These are phyloP conservation scores for Vultur gryphus DNA, from an alignment of 2,797 vertebrate species.

Conservation along the genomic window DNA sequence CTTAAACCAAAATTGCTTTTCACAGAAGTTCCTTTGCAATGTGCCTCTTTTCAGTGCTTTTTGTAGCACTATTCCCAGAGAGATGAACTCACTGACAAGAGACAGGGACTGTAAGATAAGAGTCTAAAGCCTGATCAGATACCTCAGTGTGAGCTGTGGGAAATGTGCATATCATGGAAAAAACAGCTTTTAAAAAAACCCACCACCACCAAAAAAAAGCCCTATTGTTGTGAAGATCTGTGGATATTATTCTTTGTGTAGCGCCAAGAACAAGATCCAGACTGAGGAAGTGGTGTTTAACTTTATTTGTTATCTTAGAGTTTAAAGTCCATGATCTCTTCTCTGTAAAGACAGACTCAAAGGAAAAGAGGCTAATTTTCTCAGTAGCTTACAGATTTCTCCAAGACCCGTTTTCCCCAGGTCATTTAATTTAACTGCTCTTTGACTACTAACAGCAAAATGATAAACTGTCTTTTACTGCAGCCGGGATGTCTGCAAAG, in stretches of 20 bases:
- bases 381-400: neutral
- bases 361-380: neutral
- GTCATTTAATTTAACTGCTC: neutral
- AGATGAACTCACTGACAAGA: neutral
- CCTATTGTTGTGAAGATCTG: constrained; percentile 27
- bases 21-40: neutral
- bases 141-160: constrained; percentile 27
- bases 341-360: neutral
- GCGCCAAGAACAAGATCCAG: constrained; percentile 52
- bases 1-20: constrained; percentile 13
- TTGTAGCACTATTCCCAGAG: neutral
- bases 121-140: constrained; percentile 39
- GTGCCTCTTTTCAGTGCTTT: neutral
- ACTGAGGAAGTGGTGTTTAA: constrained; percentile 30
- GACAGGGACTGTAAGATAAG: constrained; percentile 15
- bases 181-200: neutral
- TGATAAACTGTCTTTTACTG: neutral
- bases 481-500: neutral
- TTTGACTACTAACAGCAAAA: neutral
- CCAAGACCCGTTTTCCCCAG: neutral
- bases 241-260: constrained; percentile 34
- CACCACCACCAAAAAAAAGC: neutral
- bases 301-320: constrained; percentile 37
- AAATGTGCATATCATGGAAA: constrained; percentile 14
- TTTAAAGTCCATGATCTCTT: neutral